Base-by-base conservation (phyloP, 2,888 invertebrate genomes). In the Spisula subtruncata region DNA sequence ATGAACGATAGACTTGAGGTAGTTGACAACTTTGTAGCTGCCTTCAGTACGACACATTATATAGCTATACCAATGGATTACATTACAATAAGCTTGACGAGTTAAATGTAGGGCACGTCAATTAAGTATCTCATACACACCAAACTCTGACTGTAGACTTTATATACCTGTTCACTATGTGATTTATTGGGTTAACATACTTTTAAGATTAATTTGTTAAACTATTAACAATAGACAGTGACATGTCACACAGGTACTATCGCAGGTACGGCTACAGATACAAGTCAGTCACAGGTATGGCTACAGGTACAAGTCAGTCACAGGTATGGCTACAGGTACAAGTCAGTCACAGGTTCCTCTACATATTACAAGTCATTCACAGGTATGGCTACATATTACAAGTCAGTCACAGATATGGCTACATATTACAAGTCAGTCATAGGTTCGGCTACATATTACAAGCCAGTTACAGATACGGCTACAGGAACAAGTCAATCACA, bases 21-120 rank as follows among this genome's bases (percentile, higher is more conserved):
- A 81, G 51, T 56, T 56, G 82, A 82, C 51, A 82, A 82, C 54
- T 32, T n/a, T 48, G 82, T 14, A 51, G 29, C 56, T 82, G 20
- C 46, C 35, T 29, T 14, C 56, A n/a, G 32, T 51, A 56, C 29
- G 54, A 82, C 25, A 82, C 48, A 48, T 51, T 29, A 82, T n/a
- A n/a, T n/a, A n/a, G n/a, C n/a, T n/a, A n/a, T 51, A 82, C 41
- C 54, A 18, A 81, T 35, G n/a, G 46, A 90, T 90, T 88, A 86
- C 81, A 86, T 90, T 88, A 85, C 90, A 83, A 75, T 75, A 18
- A 75, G 75, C 75, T 71, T 60, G 48, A n/a, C n/a, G n/a, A 86
- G 54, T 83, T 90, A 83, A 85, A 90, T 90, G 82, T 88, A 86
- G 85, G 88, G 85, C 86, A 83, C 86, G 81, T 90, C 90, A 90